Evolutionary conservation across 2,888 invertebrate species (phyloP).

Genomic region (Dynastes tityus): DNA sequence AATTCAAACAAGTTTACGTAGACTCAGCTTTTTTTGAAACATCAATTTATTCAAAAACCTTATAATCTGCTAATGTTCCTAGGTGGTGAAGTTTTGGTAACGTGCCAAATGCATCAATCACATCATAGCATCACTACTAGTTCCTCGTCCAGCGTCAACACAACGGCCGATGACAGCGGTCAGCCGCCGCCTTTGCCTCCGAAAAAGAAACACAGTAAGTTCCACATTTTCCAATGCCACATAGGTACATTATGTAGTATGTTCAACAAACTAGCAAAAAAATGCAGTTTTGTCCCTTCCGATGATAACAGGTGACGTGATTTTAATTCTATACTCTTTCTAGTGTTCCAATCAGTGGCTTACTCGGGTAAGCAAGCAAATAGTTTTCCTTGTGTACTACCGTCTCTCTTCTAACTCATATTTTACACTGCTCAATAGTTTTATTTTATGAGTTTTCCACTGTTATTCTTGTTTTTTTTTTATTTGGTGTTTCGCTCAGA

Average conservation of each 20-base stretch:
- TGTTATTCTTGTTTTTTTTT: no score
- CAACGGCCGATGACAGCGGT: constrained; percentile 70
- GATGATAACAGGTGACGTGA: constrained; percentile 58
- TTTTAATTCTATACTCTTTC: constrained; percentile 67
- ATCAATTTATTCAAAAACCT: no score
- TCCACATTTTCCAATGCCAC: neutral
- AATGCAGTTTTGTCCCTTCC: neutral
- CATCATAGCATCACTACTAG: constrained; percentile 64
- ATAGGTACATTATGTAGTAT: neutral
- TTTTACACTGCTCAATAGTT: constrained; percentile 16
- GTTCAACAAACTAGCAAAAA: neutral
- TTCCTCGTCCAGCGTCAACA: constrained; percentile 55
- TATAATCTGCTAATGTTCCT: neutral
- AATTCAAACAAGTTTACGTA: no score
- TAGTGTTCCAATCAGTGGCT: constrained; percentile 97
- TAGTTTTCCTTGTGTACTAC: constrained; percentile 42
- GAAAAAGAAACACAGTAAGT: constrained; percentile 97
- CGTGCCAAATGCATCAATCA: constrained; percentile 69
- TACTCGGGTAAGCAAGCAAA: constrained; percentile 92
- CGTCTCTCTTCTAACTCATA: constrained; percentile 42
- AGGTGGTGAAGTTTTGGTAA: constrained; percentile 67
- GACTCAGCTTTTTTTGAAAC: no score
- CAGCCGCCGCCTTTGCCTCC: constrained; percentile 92
- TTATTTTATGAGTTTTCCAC: constrained; percentile 22
- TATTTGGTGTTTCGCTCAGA: neutral